phyloP scores from a whole-genome alignment of 2,113 vertebrate genomes.

The Chinchilla lanigera region DNA sequence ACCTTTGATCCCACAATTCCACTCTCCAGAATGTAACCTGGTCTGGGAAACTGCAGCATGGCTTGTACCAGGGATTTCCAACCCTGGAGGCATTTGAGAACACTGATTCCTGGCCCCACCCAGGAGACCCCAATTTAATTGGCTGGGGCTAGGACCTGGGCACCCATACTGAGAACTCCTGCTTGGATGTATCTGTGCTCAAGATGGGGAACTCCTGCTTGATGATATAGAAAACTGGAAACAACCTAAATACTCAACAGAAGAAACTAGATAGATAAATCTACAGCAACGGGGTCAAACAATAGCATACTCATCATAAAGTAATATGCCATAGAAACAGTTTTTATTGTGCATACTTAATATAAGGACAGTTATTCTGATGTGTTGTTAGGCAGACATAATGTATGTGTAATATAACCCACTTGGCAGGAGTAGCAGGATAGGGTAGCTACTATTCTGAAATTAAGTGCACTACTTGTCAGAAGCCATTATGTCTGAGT shows the following conservation, averaged over 20 bases:
- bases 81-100: not conserved
- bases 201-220: not conserved
- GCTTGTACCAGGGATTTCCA: not conserved
- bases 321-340: not conserved
- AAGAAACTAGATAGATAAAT: too few relatives aligned
- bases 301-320: not conserved
- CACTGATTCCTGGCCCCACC: not conserved
- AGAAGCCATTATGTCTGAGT: not conserved
- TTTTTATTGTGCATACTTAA: not conserved
- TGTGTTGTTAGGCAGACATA: not conserved
- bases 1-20: not conserved
- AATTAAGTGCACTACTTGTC: not conserved
- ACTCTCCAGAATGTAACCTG: not conserved
- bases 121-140: not conserved
- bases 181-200: not conserved
- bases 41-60: not conserved
- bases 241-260: not conserved
- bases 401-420: not conserved
- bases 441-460: not conserved
- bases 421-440: not conserved
- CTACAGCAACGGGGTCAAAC: too few relatives aligned
- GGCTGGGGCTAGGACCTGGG: not conserved
- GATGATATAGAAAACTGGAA: not conserved
- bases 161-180: not conserved
- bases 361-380: not conserved